Conservation (phyloP, 2,888 invertebrate genomes). For the Scaptomyza parva region DNA sequence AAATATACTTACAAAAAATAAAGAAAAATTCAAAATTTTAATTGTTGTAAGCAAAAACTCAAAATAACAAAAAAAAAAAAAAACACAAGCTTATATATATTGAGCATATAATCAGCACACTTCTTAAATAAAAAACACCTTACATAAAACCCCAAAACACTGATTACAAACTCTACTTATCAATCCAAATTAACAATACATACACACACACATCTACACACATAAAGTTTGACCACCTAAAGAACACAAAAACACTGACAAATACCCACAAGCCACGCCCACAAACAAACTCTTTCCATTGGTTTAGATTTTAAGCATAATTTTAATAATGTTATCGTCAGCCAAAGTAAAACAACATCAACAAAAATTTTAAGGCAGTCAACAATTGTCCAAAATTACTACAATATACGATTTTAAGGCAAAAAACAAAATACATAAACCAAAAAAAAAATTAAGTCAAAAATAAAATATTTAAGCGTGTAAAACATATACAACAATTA, state of each 20-base stretch:
- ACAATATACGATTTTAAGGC: slow-evolving; percentile 71
- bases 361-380: slow-evolving; percentile 60
- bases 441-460: slow-evolving; percentile 50
- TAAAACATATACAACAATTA: slow-evolving; percentile 70
- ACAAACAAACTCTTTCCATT: slow-evolving; percentile 72
- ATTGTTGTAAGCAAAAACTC: slow-evolving; percentile 79
- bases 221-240: slow-evolving; percentile 57
- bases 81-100: slow-evolving; percentile 59
- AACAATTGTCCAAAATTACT: slow-evolving; percentile 73
- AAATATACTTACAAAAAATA: slow-evolving; percentile 54
- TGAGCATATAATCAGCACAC: slow-evolving; percentile 64
- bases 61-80: slow-evolving; percentile 10
- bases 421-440: slow-evolving; percentile 20
- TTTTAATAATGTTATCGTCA: slow-evolving; percentile 77
- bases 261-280: slow-evolving; percentile 37
- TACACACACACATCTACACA: slow-evolving; percentile 15
- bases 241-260: slow-evolving; percentile 41
- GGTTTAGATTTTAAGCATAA: slow-evolving; percentile 83
- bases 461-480: slow-evolving; percentile 73
- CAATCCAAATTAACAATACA: slow-evolving; percentile 17
- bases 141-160: slow-evolving; percentile 29
- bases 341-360: slow-evolving; percentile 56
- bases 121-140: slow-evolving; percentile 47
- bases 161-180: slow-evolving; percentile 26
- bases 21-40: slow-evolving; percentile 80